Base-by-base conservation (phyloP, 1,140 invertebrate species). In the Tyrophagus putrescentiae region DNA sequence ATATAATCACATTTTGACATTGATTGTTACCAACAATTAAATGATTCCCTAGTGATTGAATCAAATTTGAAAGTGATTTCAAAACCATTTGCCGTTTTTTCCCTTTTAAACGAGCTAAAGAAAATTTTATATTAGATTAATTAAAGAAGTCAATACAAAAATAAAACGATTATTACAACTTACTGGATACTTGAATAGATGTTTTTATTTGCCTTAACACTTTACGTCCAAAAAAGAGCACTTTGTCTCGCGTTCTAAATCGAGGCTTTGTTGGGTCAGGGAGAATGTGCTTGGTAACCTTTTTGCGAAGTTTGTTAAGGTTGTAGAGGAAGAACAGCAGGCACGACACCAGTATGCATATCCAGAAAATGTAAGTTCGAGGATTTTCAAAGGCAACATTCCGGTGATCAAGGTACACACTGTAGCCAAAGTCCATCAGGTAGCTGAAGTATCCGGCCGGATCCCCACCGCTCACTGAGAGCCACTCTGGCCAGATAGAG, bases 231-330 rank as follows among this genome's bases (percentile, higher is more conserved):
- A 95, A 96, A 75, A 96, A 97, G 11, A 95, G 74, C 65, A 96
- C 87, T 76, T 95, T 96, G 77, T 98, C 93, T 64, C 93, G 77
- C 73, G 97, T 97, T 44, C 93, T 78, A 76, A 96, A 96, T 13
- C 92, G 76, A 13, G 81, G 81, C 62, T 73, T 62, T 13, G 33
- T 50, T 39, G 60, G 39, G 45, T 62, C 39, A 3, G 58, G 58
- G 16, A 62, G 25, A 39, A 61, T 61, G 11, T 11, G 16, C 18
- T 34, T 29, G 7, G 45, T 32, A 7, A 52, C 31, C 29, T 50
- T 60, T 32, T n/a, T 29, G 23, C 59, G 11, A 18, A 59, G 25
- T 29, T 29, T 59, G 33, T 42, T 59, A 4, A 59, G 16, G n/a
- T 25, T n/a, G 27, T 42, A 59, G 11, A 28, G 6, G 23, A 59